These are phyloP conservation scores for Dioctria linearis DNA, from an alignment of 2,888 invertebrate genomes.

Conservation along the genomic window DNA sequence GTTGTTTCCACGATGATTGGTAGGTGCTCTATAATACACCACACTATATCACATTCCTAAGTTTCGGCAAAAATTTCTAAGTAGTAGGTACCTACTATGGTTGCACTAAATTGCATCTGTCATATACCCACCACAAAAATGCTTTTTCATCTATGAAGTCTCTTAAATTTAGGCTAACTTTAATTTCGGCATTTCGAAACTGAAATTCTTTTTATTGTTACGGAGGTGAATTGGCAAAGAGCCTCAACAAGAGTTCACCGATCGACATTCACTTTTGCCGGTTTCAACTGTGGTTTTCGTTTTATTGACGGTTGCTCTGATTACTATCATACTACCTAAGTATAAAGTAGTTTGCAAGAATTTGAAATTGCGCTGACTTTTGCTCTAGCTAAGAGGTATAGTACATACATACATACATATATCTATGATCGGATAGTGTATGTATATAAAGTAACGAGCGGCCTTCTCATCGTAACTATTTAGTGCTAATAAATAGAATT, in stretches of 20 bases:
- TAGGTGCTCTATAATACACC: neutral
- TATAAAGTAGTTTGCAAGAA: neutral
- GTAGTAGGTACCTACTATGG: neutral
- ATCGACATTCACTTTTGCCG: constrained; percentile 41
- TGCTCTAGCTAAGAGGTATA: too few species aligned
- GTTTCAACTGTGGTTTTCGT: neutral
- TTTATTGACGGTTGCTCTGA: neutral
- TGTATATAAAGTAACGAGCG: neutral
- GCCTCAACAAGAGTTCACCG: constrained; percentile 19
- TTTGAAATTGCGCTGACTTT: neutral
- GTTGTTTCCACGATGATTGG: constrained; percentile 8
- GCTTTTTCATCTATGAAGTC: neutral
- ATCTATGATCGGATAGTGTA: neutral
- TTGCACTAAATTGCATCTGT: neutral
- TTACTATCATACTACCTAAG: neutral
- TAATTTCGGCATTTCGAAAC: neutral
- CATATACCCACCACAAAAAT: neutral
- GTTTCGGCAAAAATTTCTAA: neutral
- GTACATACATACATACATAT: too few species aligned
- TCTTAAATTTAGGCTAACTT: neutral
- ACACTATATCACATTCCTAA: neutral
- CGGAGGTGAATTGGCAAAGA: constrained; percentile 9
- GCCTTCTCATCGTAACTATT: neutral
- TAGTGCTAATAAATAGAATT: neutral
- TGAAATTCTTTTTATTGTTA: neutral